Evolutionary conservation across 1,140 invertebrate species (phyloP), one percentile per base, ranked within the genome.

Genomic region (Plectrocnemia conspersa): DNA sequence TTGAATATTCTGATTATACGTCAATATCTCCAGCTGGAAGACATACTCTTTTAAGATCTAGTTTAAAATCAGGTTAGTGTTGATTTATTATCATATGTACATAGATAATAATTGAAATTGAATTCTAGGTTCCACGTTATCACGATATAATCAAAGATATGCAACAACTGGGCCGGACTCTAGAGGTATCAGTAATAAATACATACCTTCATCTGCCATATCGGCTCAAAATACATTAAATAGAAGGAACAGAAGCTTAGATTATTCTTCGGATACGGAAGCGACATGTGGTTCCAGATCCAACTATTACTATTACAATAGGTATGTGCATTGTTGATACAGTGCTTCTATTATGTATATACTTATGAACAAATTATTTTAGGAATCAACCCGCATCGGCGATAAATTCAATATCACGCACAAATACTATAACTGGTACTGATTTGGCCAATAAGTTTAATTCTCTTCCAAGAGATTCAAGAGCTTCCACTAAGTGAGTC

Each of bases 201-300:
- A 61, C 47, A 49, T 61, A 2, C 36, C 59, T 18, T 48, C 59
- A 3, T 55, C 52, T 23, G 40, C 56, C 38, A 54, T 56, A 62
- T 67, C 56, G 64, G 66, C 52, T 1, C 54, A 57, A 58, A 61
- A 19, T 44, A 66, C 55, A 35, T 60, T 58, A 59, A 80, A 81
- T 0, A 79, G 85, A 66, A 77, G 87, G 56, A 83, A 87, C 61
- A 76, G 87, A 55, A 84, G 85, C 36, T 74, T 93, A 58, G 91
- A 93, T 71, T 93, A 93, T 68, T 90, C 89, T 24, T 96, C 93
- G 11, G 94, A 97, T 66, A 96, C 93, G 0, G 94, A 98, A 76
- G 88, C 90, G 1, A 86, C 85, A 0, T 85, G 85, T 55, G 87
- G 86, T 13, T 81, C 84, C 13, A 78, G 86, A 54, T 82, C 84